Conservation (phyloP, 2,888 invertebrate species). For the Coenonympha glycerion region DNA sequence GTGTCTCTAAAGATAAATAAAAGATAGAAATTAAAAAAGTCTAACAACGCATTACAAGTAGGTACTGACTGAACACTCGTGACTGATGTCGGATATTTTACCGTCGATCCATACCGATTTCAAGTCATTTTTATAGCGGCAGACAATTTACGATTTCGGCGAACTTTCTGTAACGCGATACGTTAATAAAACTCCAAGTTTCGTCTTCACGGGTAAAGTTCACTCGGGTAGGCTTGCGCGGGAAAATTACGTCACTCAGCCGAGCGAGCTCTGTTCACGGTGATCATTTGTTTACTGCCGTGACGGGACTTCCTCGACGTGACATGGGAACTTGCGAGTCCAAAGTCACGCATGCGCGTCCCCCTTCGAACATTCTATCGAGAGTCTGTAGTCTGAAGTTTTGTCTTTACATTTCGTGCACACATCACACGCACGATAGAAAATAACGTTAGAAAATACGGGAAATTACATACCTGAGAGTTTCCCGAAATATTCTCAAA, state of each 20-base stretch:
- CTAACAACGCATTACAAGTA: too few species aligned
- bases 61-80: too few species aligned
- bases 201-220: not conserved
- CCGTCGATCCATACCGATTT: not conserved
- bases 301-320: slow-evolving; percentile 8
- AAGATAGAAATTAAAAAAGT: too few species aligned
- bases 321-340: not conserved
- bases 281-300: slow-evolving; percentile 20
- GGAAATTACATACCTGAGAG: too few species aligned
- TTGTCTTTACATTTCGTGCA: too few species aligned
- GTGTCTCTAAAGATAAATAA: too few species aligned
- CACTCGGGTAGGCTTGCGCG: slow-evolving; percentile 9
- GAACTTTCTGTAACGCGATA: not conserved
- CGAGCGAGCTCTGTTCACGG: slow-evolving; percentile 10
- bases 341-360: slow-evolving; percentile 20
- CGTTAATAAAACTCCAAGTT: not conserved
- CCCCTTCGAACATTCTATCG: slow-evolving; percentile 38
- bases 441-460: too few species aligned
- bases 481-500: too few species aligned
- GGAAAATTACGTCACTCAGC: slow-evolving; percentile 9
- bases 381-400: too few species aligned
- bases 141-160: slow-evolving; percentile 5
- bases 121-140: too few species aligned
- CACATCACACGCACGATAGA: too few species aligned
- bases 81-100: too few species aligned